phyloP scores from a whole-genome alignment of 2,888 invertebrate species.

The Anarsia innoxiella region DNA sequence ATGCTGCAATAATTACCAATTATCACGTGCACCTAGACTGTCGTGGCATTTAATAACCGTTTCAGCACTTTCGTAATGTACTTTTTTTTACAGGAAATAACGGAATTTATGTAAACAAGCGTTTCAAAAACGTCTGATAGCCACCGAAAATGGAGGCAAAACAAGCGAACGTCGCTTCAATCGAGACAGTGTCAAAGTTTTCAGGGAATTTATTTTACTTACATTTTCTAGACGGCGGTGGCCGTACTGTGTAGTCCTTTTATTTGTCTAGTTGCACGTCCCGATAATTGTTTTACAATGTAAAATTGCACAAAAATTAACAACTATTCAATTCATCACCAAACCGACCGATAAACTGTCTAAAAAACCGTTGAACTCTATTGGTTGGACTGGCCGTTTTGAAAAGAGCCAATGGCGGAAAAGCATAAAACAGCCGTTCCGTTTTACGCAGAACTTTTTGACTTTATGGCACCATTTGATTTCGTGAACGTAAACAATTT shows the following conservation, averaged over 20 bases:
- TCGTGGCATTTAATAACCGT: slow-evolving; percentile 21
- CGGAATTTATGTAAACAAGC: slow-evolving; percentile 37
- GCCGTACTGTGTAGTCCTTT: slow-evolving; percentile 46
- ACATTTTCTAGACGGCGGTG: slow-evolving; percentile 43
- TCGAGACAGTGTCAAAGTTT: slow-evolving; percentile 37
- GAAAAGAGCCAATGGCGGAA: slow-evolving; percentile 36
- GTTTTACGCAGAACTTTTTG: slow-evolving; percentile 26
- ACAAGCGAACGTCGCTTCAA: slow-evolving; percentile 56
- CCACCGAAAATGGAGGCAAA: slow-evolving; percentile 70
- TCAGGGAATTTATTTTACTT: slow-evolving; percentile 40
- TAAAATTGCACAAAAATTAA: slow-evolving; percentile 43
- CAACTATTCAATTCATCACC: slow-evolving; percentile 52
- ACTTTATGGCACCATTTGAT: too few relatives aligned
- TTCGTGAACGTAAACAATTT: neutral
- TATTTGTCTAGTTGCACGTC: slow-evolving; percentile 38
- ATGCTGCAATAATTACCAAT: slow-evolving; percentile 40
- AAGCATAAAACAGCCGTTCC: slow-evolving; percentile 29
- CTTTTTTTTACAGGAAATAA: slow-evolving; percentile 19
- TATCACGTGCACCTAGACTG: slow-evolving; percentile 40
- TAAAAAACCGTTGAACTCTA: slow-evolving; percentile 66
- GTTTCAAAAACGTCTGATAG: slow-evolving; percentile 47
- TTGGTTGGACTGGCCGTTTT: slow-evolving; percentile 50
- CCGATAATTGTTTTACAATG: slow-evolving; percentile 31
- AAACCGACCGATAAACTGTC: slow-evolving; percentile 43
- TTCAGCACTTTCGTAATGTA: slow-evolving; percentile 8